These are phyloP conservation scores for Aspidapion aeneum DNA, from an alignment of 2,888 invertebrate species.

Conservation along the genomic window DNA sequence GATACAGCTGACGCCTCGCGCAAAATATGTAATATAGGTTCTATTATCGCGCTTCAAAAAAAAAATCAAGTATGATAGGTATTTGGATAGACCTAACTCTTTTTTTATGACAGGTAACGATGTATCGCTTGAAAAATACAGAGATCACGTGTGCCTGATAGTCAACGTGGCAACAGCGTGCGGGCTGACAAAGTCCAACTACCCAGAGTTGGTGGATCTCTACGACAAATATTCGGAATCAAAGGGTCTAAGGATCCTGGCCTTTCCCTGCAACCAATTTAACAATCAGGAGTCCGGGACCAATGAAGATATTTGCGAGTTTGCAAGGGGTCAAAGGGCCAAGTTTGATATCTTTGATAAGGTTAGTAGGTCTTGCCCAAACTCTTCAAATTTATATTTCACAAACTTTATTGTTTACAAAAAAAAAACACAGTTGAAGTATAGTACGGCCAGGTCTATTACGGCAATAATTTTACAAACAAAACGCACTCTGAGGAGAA, in stretches of 20 bases:
- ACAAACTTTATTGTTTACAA: too few relatives aligned
- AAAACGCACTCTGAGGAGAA: too few relatives aligned
- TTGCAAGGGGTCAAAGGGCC: conserved; percentile 59
- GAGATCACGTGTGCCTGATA: conserved; percentile 77
- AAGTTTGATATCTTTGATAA: conserved; percentile 71
- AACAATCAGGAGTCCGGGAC: conserved; percentile 65
- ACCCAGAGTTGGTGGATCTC: conserved; percentile 75
- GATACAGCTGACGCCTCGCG: too few relatives aligned
- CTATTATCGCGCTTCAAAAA: too few relatives aligned
- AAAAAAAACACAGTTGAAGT: too few relatives aligned
- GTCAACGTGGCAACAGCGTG: conserved; percentile 89
- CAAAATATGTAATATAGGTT: too few relatives aligned
- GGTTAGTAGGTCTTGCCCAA: conserved; percentile 19
- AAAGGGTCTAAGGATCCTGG: conserved; percentile 71
- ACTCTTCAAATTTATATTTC: too few relatives aligned
- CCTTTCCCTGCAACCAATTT: conserved; percentile 87
- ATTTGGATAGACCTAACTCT: too few relatives aligned
- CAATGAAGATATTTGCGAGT: conserved; percentile 60
- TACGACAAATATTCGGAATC: conserved; percentile 69
- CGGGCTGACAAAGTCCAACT: conserved; percentile 78
- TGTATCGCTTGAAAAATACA: conserved; percentile 72
- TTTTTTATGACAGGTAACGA: too few relatives aligned
- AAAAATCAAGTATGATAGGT: too few relatives aligned
- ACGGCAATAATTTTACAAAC: too few relatives aligned
- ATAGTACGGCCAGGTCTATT: too few relatives aligned